Base-by-base conservation (phyloP, 2,113 vertebrate genomes). In the Semicossyphus pulcher region DNA sequence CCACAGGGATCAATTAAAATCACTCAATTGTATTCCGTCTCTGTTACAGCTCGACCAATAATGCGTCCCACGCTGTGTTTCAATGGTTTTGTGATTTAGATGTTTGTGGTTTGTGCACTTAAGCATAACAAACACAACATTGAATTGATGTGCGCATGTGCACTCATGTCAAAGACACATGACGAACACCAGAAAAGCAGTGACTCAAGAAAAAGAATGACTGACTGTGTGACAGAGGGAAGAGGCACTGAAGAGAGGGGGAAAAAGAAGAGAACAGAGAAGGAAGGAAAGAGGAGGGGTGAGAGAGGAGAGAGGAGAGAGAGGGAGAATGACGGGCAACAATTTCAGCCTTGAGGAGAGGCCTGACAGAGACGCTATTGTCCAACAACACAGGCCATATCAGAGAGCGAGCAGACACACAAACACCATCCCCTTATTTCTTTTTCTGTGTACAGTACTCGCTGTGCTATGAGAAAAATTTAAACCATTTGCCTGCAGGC, bases 351-450 rank as follows among this genome's bases (percentile, higher is more conserved):
- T 84, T 23, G 49, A 83, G 74, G 56, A 72, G 67, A 80, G 53
- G 71, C 80, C 51, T 68, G 21, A 28, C 79, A 91, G 80, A 86
- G 81, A 76, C 51, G 57, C 85, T 72, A 82, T 89, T 91, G 90
- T 90, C 70, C 70, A 54, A 63, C 52, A 74, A 64, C 31, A 56
- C 9, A 85, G 45, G 28, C 71, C 44, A 66, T 72, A 72, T 72
- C 57, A 79, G 49, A 76, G 16, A 57, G 59, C 51, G 73, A 18
- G 54, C 47, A 80, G 29, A 51, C 23, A 60, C 64, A 62, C 48
- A 72, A 52, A 72, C 49, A 79, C 54, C 56, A 48, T 16, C 49
- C 56, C 25, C 29, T n/a, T 32, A 53, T 20, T 34, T 67, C n/a
- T 49, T 39, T 37, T 1, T 14, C 32, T 59, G n/a, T 66, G 42